Percentiles rank a stretch among this genome's conserved stretches.
These are phyloP conservation scores for Cryptotermes secundus DNA, from an alignment of 1,140 invertebrate genomes.

Conservation along the genomic window DNA sequence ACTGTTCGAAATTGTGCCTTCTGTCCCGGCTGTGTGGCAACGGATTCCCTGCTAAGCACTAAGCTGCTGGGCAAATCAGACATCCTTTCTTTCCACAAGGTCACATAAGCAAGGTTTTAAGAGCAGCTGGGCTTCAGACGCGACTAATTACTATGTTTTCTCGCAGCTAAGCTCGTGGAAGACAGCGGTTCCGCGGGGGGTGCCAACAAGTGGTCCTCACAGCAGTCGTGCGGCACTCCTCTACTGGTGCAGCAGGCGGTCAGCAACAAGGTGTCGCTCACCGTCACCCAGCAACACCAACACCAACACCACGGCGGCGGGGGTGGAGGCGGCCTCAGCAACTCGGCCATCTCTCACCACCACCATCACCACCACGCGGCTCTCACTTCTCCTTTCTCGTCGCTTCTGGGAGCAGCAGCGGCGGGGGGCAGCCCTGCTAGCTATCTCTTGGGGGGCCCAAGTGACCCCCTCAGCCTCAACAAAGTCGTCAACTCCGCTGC, in stretches of 20 bases:
- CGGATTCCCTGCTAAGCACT: too few relatives aligned
- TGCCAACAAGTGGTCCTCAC: conserved; percentile 44
- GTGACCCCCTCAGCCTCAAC: conserved; percentile 33
- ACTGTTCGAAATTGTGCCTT: too few relatives aligned
- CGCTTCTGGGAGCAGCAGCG: conserved; percentile 46
- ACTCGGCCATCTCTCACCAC: conserved; percentile 37
- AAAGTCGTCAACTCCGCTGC: conserved; percentile 24
- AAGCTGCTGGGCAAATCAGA: too few relatives aligned
- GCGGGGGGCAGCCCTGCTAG: conserved; percentile 43
- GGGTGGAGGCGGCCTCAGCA: conserved; percentile 28
- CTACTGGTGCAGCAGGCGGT: conserved; percentile 47
- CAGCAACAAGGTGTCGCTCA: conserved; percentile 32
- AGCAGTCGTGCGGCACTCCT: conserved; percentile 44
- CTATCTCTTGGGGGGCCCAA: conserved; percentile 33
- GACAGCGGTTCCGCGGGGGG: conserved; percentile 25
- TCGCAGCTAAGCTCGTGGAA: conserved; percentile 27
- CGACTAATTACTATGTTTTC: not conserved
- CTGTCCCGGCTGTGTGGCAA: too few relatives aligned
- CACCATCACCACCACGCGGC: conserved; percentile 45
- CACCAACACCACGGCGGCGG: conserved; percentile 43
- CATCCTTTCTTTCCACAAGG: too few relatives aligned
- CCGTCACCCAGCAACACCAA: conserved; percentile 42
- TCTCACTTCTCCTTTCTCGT: conserved; percentile 48
- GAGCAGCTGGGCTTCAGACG: not conserved
- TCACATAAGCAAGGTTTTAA: too few relatives aligned